Conservation (phyloP, 1,140 invertebrate genomes). For the Drosophila baimaii region DNA sequence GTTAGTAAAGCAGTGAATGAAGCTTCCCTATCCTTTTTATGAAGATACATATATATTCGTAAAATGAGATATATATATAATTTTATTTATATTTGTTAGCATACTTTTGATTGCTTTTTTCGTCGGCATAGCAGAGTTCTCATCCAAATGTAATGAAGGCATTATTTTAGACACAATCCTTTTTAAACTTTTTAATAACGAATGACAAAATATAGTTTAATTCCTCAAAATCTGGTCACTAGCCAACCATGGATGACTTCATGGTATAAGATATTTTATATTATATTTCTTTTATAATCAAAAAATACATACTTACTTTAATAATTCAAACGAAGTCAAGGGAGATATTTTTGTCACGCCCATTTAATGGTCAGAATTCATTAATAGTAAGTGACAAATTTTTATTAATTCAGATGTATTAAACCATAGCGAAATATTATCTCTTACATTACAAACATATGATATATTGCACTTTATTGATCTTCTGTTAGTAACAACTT, state of each 20-base stretch:
- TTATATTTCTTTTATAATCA: too few species aligned
- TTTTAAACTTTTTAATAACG: background rate
- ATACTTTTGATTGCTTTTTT: background rate
- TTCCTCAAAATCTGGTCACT: too few species aligned
- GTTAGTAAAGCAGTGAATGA: too few species aligned
- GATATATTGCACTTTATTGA: constrained; percentile 31
- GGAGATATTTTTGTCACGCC: background rate
- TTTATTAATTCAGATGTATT: constrained; percentile 54
- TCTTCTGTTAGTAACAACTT: constrained; percentile 39
- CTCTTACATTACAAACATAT: constrained; percentile 30
- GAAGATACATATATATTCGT: too few species aligned
- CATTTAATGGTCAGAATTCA: background rate
- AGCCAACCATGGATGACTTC: too few species aligned
- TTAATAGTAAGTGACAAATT: constrained; percentile 2
- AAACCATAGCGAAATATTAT: constrained; percentile 51
- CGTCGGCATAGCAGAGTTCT: background rate
- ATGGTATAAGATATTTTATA: too few species aligned
- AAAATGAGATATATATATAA: too few species aligned
- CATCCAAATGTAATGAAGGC: background rate
- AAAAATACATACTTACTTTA: background rate
- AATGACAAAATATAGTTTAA: background rate
- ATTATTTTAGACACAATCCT: background rate
- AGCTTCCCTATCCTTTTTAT: too few species aligned
- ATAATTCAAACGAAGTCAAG: background rate
- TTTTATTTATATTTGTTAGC: background rate